A percentile compares a stretch with the other conserved stretches of the same genome.
Evolutionary conservation across 1,140 invertebrate species (phyloP).

Genomic region (Temnothorax nylanderi): DNA sequence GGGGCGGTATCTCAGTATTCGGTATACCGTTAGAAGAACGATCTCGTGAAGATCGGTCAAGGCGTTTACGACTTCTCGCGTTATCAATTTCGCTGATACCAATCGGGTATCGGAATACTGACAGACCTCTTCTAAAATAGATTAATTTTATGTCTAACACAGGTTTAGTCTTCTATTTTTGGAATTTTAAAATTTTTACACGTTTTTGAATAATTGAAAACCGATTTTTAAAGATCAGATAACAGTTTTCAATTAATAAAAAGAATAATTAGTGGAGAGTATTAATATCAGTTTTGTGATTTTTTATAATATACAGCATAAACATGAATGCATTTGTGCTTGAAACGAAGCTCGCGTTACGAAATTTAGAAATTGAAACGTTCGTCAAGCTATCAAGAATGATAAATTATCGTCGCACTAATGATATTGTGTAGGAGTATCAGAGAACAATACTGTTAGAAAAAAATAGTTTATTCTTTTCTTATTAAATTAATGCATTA

Average conservation of each 20-base stretch:
- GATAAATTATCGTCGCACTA: constrained; percentile 5
- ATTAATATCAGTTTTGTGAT: neutral
- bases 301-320: neutral
- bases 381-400: neutral
- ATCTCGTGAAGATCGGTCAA: constrained; percentile 54
- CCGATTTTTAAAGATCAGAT: neutral
- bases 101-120: neutral
- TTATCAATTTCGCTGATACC: constrained; percentile 58
- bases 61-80: constrained; percentile 60
- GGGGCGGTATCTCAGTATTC: constrained; percentile 37
- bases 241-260: neutral
- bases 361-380: constrained; percentile 11
- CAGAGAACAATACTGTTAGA: neutral
- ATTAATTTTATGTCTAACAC: neutral
- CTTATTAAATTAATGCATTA: constrained; percentile 26
- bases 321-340: neutral
- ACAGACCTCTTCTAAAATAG: neutral
- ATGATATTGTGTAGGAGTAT: neutral
- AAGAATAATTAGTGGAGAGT: neutral
- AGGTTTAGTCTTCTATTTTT: neutral
- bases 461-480: neutral
- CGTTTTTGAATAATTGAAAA: neutral
- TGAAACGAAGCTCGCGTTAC: constrained; percentile 12
- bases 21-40: constrained; percentile 64
- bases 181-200: neutral